Evolutionary conservation across 2,888 invertebrate species (phyloP).

Genomic region (Aphidius colemani): DNA sequence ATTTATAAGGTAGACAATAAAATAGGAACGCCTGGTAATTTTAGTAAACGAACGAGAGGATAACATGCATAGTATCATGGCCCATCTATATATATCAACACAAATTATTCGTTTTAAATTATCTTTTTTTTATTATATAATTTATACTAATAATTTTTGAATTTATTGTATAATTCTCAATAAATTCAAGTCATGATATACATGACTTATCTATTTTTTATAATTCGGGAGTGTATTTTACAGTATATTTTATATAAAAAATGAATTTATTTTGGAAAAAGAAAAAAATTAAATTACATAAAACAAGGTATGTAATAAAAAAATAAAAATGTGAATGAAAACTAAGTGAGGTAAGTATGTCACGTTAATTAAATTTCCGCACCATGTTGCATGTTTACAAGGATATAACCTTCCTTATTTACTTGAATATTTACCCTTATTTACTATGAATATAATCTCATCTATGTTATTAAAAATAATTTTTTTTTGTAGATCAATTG

Average conservation of each 20-base stretch:
- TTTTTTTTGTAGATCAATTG: too few relatives aligned
- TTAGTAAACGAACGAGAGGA: conserved; percentile 16
- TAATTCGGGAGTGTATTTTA: neutral
- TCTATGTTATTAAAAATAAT: too few relatives aligned
- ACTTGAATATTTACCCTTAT: too few relatives aligned
- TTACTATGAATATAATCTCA: too few relatives aligned
- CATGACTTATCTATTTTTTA: neutral
- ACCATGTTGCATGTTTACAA: conserved; percentile 25
- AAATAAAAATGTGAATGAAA: too few relatives aligned
- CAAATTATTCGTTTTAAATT: conserved; percentile 15
- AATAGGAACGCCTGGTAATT: conserved; percentile 7
- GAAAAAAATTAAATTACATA: too few relatives aligned
- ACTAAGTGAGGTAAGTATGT: too few relatives aligned
- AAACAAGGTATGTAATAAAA: too few relatives aligned
- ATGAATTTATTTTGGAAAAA: too few relatives aligned
- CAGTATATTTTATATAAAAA: too few relatives aligned
- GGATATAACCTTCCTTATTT: neutral
- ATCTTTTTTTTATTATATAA: neutral
- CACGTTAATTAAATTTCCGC: conserved; percentile 28
- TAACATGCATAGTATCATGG: conserved; percentile 20
- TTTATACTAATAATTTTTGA: neutral
- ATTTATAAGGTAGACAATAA: conserved; percentile 13
- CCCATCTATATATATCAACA: conserved; percentile 9
- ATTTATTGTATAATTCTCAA: conserved; percentile 28
- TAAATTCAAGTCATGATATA: neutral